Evolutionary conservation across 2,888 invertebrate genomes (phyloP).

Genomic region (Papilio protenor): DNA sequence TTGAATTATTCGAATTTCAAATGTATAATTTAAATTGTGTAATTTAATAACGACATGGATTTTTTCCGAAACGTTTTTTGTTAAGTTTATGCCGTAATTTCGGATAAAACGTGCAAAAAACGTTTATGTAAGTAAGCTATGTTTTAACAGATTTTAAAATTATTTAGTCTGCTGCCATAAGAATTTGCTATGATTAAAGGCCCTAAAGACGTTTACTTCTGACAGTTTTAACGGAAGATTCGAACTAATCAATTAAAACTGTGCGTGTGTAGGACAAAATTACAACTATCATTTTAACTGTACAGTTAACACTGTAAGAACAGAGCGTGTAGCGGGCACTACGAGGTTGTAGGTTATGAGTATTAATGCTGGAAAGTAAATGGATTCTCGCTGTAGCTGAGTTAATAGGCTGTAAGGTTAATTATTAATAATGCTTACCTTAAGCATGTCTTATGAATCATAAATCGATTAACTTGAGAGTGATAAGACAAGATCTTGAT

Average conservation of each 20-base stretch:
- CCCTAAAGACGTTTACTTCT: too few species aligned
- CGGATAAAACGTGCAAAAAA: background rate
- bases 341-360: constrained; percentile 22
- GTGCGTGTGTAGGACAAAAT: too few species aligned
- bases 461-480: background rate
- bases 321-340: background rate
- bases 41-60: background rate
- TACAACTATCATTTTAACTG: too few species aligned
- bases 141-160: constrained; percentile 12
- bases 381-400: background rate
- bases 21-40: background rate
- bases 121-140: background rate
- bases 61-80: background rate
- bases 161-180: background rate
- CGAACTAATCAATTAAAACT: too few species aligned
- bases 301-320: too few species aligned
- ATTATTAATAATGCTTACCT: background rate
- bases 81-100: background rate
- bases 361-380: constrained; percentile 16
- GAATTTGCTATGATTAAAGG: constrained; percentile 9
- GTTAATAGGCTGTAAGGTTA: background rate
- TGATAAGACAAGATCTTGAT: too few species aligned
- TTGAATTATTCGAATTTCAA: background rate
- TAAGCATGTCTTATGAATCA: background rate
- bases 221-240: too few species aligned